Conservation (phyloP, 2,797 vertebrate genomes). For the Mus spretus region DNA sequence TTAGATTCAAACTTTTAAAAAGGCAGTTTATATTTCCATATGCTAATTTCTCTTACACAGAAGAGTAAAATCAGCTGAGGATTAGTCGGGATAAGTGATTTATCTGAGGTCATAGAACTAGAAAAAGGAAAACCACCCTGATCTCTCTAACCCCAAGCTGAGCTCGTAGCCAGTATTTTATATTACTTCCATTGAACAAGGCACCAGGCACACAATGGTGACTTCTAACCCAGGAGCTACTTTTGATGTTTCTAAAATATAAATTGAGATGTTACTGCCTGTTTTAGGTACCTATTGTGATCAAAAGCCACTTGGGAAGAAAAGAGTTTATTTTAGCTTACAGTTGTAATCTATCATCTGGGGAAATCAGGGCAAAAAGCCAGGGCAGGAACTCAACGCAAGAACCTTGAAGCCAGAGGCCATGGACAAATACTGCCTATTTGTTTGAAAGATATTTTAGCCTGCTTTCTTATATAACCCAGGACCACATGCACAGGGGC, state of each 20-base stretch:
- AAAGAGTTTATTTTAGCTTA: background rate
- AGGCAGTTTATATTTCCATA: background rate
- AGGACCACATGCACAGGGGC: background rate
- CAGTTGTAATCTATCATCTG: no score
- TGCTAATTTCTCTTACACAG: background rate
- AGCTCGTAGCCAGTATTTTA: background rate
- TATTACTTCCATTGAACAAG: background rate
- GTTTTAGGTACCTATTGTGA: no score
- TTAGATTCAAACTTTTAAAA: constrained; percentile 12
- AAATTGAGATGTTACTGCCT: background rate
- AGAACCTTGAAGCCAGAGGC: background rate
- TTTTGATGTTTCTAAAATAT: background rate
- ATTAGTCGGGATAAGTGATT: background rate
- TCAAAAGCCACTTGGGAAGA: background rate
- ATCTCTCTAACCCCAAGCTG: background rate
- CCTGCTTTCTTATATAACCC: background rate
- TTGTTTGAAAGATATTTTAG: background rate
- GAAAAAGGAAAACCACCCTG: background rate
- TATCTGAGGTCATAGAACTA: background rate
- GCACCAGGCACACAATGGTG: no score
- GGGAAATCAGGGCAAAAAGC: no score
- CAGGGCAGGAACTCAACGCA: background rate
- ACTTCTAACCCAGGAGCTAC: background rate
- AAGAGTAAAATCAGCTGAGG: constrained; percentile 11
- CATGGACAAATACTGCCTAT: background rate